Conservation (phyloP, 2,113 vertebrate species). For the Herpetotheres cachinnans region DNA sequence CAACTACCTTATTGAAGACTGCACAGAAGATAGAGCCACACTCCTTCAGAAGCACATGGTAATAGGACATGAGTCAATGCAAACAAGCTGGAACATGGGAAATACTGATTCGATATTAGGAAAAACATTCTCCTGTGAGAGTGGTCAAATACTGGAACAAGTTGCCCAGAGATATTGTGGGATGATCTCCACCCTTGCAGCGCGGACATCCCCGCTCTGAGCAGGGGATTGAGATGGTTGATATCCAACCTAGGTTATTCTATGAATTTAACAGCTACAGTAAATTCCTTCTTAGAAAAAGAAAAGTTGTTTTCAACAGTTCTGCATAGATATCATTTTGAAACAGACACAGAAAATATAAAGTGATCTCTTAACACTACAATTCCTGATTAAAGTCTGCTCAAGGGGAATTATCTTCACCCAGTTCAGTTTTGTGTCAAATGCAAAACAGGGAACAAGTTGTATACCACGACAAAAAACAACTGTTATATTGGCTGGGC, state of each 20-base stretch:
- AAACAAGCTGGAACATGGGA: not conserved
- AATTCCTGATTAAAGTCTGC: not conserved
- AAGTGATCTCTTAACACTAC: not conserved
- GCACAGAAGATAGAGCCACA: not conserved
- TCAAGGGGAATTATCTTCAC: not conserved
- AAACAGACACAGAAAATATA: not conserved
- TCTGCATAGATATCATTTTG: not conserved
- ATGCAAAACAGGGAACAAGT: not conserved
- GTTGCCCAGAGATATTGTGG: not conserved
- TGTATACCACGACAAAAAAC: not conserved
- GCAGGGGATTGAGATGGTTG: not conserved
- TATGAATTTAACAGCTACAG: not conserved
- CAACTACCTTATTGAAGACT: not conserved
- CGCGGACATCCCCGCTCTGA: fast-evolving
- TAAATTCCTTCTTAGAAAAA: not conserved
- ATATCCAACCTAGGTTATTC: not conserved
- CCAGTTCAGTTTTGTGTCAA: not conserved
- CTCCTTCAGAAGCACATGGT: not conserved
- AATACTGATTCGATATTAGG: not conserved
- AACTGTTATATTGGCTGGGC: not conserved
- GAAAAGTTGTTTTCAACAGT: not conserved
- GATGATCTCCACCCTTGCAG: not conserved
- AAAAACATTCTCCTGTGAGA: not conserved
- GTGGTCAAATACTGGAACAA: not conserved
- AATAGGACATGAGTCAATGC: not conserved